These are phyloP conservation scores for Automeris io DNA, from an alignment of 2,888 invertebrate genomes.

Conservation along the genomic window DNA sequence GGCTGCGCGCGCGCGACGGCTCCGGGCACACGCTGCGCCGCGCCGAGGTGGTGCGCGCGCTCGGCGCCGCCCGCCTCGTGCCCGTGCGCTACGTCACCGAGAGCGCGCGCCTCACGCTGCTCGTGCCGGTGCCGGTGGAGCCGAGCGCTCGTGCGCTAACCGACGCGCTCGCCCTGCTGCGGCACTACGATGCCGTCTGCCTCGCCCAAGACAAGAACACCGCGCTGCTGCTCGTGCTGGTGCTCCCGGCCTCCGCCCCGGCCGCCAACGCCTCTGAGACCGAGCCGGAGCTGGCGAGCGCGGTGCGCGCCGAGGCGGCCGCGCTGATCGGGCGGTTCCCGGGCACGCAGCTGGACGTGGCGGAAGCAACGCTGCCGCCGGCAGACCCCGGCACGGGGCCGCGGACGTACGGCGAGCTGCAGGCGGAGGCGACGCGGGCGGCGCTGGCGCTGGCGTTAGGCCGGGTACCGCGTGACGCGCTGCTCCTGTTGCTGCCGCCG, in stretches of 20 bases:
- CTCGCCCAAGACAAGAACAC: slow-evolving; percentile 88
- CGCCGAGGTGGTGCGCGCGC: slow-evolving; percentile 87
- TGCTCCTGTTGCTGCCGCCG: slow-evolving; percentile 82
- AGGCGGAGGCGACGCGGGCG: slow-evolving; percentile 76
- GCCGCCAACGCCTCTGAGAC: slow-evolving; percentile 12
- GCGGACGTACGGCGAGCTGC: background rate
- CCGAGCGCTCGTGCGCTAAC: slow-evolving; percentile 47
- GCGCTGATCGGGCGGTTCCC: slow-evolving; percentile 11
- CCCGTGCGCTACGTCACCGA: slow-evolving; percentile 98
- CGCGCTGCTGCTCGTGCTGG: slow-evolving; percentile 81
- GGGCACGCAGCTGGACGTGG: slow-evolving; percentile 11
- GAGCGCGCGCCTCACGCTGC: slow-evolving; percentile 86
- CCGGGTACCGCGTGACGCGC: slow-evolving; percentile 70
- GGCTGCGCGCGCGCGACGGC: slow-evolving; percentile 13
- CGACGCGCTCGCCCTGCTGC: slow-evolving; percentile 81
- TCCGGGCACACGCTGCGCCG: slow-evolving; percentile 5
- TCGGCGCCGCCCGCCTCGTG: slow-evolving; percentile 92
- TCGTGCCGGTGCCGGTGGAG: slow-evolving; percentile 78
- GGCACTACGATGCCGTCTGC: slow-evolving; percentile 82
- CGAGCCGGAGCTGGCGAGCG: slow-evolving; percentile 10
- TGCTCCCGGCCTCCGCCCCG: background rate
- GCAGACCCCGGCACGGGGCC: slow-evolving; percentile 5
- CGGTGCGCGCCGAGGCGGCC: slow-evolving; percentile 14
- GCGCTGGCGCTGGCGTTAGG: slow-evolving; percentile 78
- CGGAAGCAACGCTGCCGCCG: slow-evolving; percentile 7